phyloP scores from a whole-genome alignment of 2,797 vertebrate genomes.

The Florisuga fusca region DNA sequence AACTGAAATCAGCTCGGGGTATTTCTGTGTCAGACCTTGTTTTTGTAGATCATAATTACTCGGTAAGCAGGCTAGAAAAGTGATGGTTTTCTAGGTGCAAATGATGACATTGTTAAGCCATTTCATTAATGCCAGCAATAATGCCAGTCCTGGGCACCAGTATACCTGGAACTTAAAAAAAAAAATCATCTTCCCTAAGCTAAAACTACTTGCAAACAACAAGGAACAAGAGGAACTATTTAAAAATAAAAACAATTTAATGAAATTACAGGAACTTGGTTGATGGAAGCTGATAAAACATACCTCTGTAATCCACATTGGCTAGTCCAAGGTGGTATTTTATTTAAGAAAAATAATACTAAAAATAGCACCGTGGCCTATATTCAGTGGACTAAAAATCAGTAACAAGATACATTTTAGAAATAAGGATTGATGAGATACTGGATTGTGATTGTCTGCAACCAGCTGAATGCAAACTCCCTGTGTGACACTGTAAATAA shows the following conservation, averaged over 20 bases:
- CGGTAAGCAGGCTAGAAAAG: slow-evolving; percentile 25
- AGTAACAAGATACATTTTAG: background rate
- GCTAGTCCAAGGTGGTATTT: background rate
- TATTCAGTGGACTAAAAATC: background rate
- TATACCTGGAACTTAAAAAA: background rate
- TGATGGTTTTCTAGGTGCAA: background rate
- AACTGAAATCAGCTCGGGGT: background rate
- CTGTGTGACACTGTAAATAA: background rate
- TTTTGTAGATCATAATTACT: background rate
- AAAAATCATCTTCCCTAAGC: background rate
- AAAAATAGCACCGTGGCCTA: background rate
- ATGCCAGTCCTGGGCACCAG: background rate
- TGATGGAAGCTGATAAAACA: background rate
- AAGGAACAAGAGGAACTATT: background rate
- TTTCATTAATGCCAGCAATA: background rate
- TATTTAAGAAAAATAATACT: background rate
- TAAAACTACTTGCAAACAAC: background rate
- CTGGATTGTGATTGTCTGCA: background rate
- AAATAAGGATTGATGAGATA: background rate
- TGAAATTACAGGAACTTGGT: background rate
- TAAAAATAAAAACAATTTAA: background rate
- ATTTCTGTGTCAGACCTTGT: background rate
- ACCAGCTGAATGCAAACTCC: background rate
- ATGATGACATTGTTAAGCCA: background rate
- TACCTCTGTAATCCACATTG: background rate